These are phyloP conservation scores for Scopus umbretta DNA, from an alignment of 2,113 vertebrate species.

Conservation along the genomic window DNA sequence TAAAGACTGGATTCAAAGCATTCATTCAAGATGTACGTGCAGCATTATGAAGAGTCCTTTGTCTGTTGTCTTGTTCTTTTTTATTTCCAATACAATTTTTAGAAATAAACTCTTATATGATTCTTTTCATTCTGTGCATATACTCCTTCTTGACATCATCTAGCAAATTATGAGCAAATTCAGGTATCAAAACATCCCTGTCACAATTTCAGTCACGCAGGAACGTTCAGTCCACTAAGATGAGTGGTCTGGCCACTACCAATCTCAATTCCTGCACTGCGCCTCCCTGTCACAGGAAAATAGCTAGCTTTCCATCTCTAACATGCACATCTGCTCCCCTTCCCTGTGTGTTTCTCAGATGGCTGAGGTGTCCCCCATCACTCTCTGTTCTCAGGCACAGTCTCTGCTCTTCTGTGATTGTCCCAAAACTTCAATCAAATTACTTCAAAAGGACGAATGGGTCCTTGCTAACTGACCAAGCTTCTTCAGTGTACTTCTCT, in stretches of 20 bases:
- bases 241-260: neutral
- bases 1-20: neutral
- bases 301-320: accelerated
- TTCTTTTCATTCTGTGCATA: neutral
- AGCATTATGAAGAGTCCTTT: neutral
- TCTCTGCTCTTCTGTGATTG: neutral
- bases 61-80: neutral
- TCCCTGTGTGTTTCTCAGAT: neutral
- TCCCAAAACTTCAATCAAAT: neutral
- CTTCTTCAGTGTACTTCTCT: neutral
- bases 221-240: neutral
- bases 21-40: neutral
- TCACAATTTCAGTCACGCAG: neutral
- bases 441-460: neutral
- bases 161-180: neutral
- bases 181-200: neutral
- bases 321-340: no score
- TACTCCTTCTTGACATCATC: neutral
- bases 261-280: neutral
- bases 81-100: neutral
- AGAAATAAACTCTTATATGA: neutral
- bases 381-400: neutral
- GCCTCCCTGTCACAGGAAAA: neutral
- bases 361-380: neutral
- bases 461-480: neutral